Evolutionary conservation across 2,113 vertebrate genomes (phyloP), one percentile per base, ranked within the genome.

Genomic region (Xenopus borealis): DNA sequence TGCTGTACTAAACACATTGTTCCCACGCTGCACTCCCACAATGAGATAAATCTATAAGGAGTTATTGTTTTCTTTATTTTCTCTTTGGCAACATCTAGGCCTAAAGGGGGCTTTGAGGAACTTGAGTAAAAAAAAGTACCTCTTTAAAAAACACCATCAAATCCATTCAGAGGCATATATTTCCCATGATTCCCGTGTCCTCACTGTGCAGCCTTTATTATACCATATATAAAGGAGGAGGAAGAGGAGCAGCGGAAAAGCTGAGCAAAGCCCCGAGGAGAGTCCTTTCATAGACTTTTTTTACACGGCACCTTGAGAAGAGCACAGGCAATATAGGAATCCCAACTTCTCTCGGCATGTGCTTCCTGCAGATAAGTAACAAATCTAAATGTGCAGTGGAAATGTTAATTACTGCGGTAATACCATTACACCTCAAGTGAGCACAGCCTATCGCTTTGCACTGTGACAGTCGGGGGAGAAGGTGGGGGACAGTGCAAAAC

Each of bases 361-460:
- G 96, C 97, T 98, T 94, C 92, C 92, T 92, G 91, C 92, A 98
- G 97, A 99, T 99, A 99, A 99, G 96, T 99, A 96, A 98, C 98
- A 94, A 97, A 96, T 98, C 96, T 98, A 94, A 92, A 95, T 93
- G 93, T 94, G 93, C 93, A 94, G 97, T 97, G 91, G 92, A 94
- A 89, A 84, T 92, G 95, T 95, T 96, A 97, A 98, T 99, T 98
- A 98, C 95, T 95, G 92, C 90, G 93, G 92, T 94, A 96, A 96
- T 93, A 89, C 90, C 91, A 93, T 94, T 94, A 88, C 92, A 94
- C 92, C 92, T 94, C 93, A 89, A 92, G 90, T 93, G 90, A 94
- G 92, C 90, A 94, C 92, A 95, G 93, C 94, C 92, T 90, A 93
- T 92, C 91, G 91, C 90, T 86, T 88, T 62, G 88, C 89, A 85